Base-by-base conservation (phyloP, 1,140 invertebrate genomes). In the Triops cancriformis region DNA sequence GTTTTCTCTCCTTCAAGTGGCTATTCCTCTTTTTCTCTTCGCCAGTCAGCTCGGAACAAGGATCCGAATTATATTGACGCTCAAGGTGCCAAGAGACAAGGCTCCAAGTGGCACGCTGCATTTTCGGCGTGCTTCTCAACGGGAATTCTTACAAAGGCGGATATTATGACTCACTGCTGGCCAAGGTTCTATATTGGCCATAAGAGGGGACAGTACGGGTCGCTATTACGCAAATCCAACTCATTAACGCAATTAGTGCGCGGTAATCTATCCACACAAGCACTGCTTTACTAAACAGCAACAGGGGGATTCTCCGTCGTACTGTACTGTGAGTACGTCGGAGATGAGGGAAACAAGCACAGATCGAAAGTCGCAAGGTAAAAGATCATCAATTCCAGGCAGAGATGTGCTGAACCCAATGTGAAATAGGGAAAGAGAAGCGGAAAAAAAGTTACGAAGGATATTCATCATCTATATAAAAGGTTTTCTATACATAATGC, bases 331-430 rank as follows among this genome's bases (percentile, higher is more conserved):
- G 7, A n/a, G 18, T n/a, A 64, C 51, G 18, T n/a, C 14, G 1
- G 23, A 64, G 51, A 23, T 10, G 43, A 18, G 1, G 43, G 51
- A 23, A 23, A 23, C 51, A 64, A 64, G 51, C 18, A 64, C 23
- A 64, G 11, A 64, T 64, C 51, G 51, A 64, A 64, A 64, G 51
- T 64, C 51, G 51, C 51, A 64, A 64, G 51, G 9, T 45, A n/a
- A 64, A 64, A 64, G 51, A 64, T 64, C 51, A 64, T 64, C 51
- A 64, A 64, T 64, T n/a, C 51, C 51, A 64, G 7, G 51, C 51
- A 64, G 51, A 64, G 23, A 23, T 18, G 51, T 64, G 6, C 31
- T 37, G 31, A 37, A 37, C 51, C 51, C 51, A 64, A 23, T 64
- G 51, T 23, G 51, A 64, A 64, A 64, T 23, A 18, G 23, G 51